A percentile compares a stretch with the other conserved stretches of the same genome.
phyloP scores from a whole-genome alignment of 1,140 invertebrate genomes.

The Thaumatotibia leucotreta region DNA sequence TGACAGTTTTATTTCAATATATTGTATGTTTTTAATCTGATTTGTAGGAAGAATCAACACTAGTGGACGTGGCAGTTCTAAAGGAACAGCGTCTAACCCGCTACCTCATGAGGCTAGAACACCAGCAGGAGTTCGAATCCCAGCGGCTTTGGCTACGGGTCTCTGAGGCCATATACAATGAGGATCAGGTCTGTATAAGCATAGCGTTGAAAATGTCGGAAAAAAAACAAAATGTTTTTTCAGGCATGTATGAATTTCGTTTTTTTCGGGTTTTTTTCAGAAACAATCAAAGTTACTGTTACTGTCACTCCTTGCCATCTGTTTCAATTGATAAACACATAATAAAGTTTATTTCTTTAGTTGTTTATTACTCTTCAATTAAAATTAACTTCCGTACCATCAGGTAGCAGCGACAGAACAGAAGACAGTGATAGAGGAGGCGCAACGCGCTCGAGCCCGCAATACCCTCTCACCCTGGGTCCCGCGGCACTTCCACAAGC shows the following conservation, averaged over 20 bases:
- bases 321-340: too few relatives aligned
- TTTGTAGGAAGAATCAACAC: slow-evolving; percentile 81
- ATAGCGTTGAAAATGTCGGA: too few relatives aligned
- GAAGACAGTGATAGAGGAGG: slow-evolving; percentile 92
- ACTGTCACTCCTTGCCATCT: too few relatives aligned
- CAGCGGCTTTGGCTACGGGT: slow-evolving; percentile 92
- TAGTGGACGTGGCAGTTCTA: slow-evolving; percentile 87
- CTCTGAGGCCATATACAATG: slow-evolving; percentile 85
- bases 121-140: slow-evolving; percentile 89
- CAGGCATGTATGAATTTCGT: neutral
- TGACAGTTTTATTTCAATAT: neutral
- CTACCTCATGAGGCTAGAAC: slow-evolving; percentile 86
- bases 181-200: slow-evolving; percentile 81
- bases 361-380: neutral
- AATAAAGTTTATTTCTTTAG: neutral
- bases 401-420: slow-evolving; percentile 89
- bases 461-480: slow-evolving; percentile 52
- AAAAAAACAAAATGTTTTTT: neutral
- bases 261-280: too few relatives aligned
- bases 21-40: neutral
- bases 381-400: neutral
- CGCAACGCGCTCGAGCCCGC: slow-evolving; percentile 83
- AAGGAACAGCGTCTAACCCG: slow-evolving; percentile 85
- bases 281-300: too few relatives aligned
- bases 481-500: slow-evolving; percentile 53